These are phyloP conservation scores for Lipophrys pholis DNA, from an alignment of 2,113 vertebrate species.

Conservation along the genomic window DNA sequence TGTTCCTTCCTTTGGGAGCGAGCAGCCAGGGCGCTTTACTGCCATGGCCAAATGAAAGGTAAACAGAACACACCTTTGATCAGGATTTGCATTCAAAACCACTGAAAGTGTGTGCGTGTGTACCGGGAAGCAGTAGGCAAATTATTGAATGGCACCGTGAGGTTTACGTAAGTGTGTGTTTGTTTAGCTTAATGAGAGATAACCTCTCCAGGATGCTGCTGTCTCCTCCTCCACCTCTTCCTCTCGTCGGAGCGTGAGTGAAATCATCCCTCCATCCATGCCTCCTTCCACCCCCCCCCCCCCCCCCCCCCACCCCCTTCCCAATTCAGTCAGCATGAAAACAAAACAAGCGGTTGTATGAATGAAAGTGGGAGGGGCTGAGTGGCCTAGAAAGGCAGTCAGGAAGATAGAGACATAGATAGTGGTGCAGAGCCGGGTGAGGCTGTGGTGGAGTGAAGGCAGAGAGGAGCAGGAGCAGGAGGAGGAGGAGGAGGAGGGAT, in stretches of 20 bases:
- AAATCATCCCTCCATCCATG: conserved; percentile 58
- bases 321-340: conserved; percentile 57
- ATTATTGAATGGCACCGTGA: conserved; percentile 53
- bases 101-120: conserved; percentile 43
- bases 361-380: conserved; percentile 80
- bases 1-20: conserved; percentile 59
- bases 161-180: conserved; percentile 23
- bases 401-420: conserved; percentile 63
- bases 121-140: conserved; percentile 24
- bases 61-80: conserved; percentile 80
- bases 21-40: conserved; percentile 66
- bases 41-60: conserved; percentile 71
- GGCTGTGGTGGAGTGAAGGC: conserved; percentile 58
- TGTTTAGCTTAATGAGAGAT: conserved; percentile 63
- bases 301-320: conserved; percentile 19
- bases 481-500: conserved; percentile 33
- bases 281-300: conserved; percentile 9
- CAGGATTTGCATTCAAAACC: conserved; percentile 62
- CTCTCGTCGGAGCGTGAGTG: conserved; percentile 60
- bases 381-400: conserved; percentile 78
- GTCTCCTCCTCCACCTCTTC: conserved; percentile 35
- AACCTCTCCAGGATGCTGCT: conserved; percentile 61
- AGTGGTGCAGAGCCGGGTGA: conserved; percentile 69
- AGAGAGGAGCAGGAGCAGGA: conserved; percentile 41
- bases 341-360: conserved; percentile 79